Evolutionary conservation across 2,113 vertebrate species (phyloP).

Genomic region (Odocoileus hemionus): DNA sequence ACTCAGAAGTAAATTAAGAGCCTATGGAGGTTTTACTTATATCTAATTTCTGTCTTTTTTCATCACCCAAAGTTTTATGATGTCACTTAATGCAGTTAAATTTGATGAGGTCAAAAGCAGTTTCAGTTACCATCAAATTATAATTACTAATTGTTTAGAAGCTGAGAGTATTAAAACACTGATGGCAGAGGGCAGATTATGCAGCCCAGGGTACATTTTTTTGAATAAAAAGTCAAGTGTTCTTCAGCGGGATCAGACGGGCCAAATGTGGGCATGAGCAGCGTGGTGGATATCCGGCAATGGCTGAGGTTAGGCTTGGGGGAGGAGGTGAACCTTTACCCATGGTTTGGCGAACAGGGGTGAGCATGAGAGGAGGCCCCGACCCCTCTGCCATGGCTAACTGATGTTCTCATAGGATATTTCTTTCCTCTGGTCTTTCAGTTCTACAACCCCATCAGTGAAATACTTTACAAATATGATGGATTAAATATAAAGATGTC

Average conservation of each 20-base stretch:
- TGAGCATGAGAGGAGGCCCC: not conserved
- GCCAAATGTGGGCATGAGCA: too few species aligned
- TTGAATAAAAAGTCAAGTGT: not conserved
- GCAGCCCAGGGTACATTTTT: not conserved
- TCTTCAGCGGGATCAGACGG: not conserved
- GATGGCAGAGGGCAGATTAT: not conserved
- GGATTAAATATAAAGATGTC: not conserved
- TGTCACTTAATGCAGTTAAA: not conserved
- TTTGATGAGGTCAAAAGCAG: not conserved
- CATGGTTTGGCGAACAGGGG: not conserved
- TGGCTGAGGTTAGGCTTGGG: not conserved
- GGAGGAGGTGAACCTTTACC: not conserved
- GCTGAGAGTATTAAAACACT: not conserved
- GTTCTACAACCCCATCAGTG: not conserved
- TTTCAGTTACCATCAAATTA: not conserved
- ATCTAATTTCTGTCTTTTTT: not conserved
- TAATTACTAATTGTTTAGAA: not conserved
- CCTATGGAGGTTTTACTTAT: not conserved
- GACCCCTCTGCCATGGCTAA: not conserved
- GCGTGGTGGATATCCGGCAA: not conserved
- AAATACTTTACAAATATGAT: not conserved
- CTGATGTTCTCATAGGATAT: not conserved
- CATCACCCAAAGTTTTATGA: not conserved
- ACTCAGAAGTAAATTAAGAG: not conserved
- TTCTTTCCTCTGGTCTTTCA: not conserved